A percentile compares a stretch with the other conserved stretches of the same genome.
Conservation (phyloP, 2,888 invertebrate genomes). For the Lamproptera curius region DNA sequence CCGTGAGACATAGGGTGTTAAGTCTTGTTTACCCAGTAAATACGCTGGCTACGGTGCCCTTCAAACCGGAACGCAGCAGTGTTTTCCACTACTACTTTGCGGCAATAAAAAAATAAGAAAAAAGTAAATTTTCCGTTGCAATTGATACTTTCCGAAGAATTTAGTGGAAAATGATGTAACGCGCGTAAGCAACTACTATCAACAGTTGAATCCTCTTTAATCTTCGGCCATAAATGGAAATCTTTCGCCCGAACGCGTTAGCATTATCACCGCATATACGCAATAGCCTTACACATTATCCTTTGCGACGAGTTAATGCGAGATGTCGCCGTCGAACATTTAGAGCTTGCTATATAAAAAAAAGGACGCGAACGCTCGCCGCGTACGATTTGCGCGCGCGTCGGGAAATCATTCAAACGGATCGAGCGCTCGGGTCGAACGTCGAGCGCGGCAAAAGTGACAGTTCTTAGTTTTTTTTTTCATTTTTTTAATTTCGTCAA, state of each 20-base stretch:
- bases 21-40: no score
- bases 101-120: background rate
- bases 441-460: slow-evolving; percentile 56
- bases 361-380: slow-evolving; percentile 54
- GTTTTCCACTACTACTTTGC: no score
- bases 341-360: slow-evolving; percentile 68
- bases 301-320: slow-evolving; percentile 71
- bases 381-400: slow-evolving; percentile 54
- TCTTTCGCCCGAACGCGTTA: slow-evolving; percentile 60
- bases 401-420: slow-evolving; percentile 59
- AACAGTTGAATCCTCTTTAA: slow-evolving; percentile 63
- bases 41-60: no score
- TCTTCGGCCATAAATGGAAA: slow-evolving; percentile 69
- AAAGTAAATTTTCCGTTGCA: background rate
- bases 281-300: slow-evolving; percentile 74
- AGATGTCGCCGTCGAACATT: slow-evolving; percentile 67
- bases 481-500: slow-evolving; percentile 17
- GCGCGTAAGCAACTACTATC: slow-evolving; percentile 50
- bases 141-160: slow-evolving; percentile 25
- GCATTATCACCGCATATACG: slow-evolving; percentile 42
- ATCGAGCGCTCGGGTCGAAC: slow-evolving; percentile 59
- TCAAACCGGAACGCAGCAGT: no score
- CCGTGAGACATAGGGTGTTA: no score
- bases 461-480: slow-evolving; percentile 23
- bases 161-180: slow-evolving; percentile 54